phyloP scores from a whole-genome alignment of 2,888 invertebrate genomes.

The Cenopis cana region DNA sequence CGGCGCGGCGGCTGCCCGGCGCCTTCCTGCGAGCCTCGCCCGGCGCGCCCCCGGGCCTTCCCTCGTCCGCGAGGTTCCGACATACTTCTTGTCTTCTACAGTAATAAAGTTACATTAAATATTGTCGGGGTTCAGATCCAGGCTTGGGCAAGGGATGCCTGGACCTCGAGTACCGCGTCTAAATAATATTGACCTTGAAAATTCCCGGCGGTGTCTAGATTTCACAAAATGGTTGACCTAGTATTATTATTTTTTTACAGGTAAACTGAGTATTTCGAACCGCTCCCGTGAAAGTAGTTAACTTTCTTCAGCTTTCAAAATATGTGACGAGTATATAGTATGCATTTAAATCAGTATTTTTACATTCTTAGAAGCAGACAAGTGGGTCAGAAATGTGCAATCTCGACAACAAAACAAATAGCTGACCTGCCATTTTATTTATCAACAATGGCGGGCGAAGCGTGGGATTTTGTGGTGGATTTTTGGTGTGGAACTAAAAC shows the following conservation, averaged over 20 bases:
- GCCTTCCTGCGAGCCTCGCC: constrained; percentile 61
- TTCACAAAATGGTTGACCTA: constrained; percentile 13
- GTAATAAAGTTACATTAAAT: no score
- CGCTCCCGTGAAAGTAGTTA: neutral
- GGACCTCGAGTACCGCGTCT: neutral
- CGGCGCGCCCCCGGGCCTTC: constrained; percentile 62
- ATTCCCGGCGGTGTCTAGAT: neutral
- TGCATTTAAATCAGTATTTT: neutral
- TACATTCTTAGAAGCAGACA: neutral
- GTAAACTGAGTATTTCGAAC: no score
- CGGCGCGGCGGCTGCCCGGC: constrained; percentile 54
- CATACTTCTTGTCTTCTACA: constrained; percentile 52
- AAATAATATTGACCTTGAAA: constrained; percentile 19
- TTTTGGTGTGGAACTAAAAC: neutral
- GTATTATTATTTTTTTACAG: neutral
- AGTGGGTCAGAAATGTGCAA: neutral
- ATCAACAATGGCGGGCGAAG: constrained; percentile 41
- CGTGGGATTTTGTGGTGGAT: neutral
- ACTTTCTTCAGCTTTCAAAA: neutral
- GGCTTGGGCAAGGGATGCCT: neutral
- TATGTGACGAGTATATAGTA: neutral
- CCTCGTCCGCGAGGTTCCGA: constrained; percentile 65
- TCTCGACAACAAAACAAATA: constrained; percentile 3
- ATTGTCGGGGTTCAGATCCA: no score
- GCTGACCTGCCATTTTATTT: constrained; percentile 32